Evolutionary conservation across 2,113 vertebrate genomes (phyloP).

Genomic region (Xenopus tropicalis): UCB_Xtro_10.0 CM004450.2:60144501-60145000

Average conservation of each 20-base stretch:
- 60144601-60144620: conserved; percentile 1
- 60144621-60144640: conserved; percentile 20
- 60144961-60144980: too few relatives aligned
- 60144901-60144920: too few relatives aligned
- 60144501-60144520: conserved; percentile 1
- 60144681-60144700: conserved; percentile 42
- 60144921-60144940: too few relatives aligned
- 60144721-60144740: conserved; percentile 12
- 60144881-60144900: too few relatives aligned
- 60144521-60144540: neutral
- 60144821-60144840: too few relatives aligned
- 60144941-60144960: too few relatives aligned
- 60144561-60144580: conserved; percentile 24
- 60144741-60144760: conserved; percentile 13
- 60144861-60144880: too few relatives aligned
- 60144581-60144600: neutral
- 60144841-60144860: too few relatives aligned
- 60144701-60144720: conserved; percentile 7
- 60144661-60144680: conserved; percentile 43
- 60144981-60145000: too few relatives aligned
- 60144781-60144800: too few relatives aligned
- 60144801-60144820: too few relatives aligned
- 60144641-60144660: conserved; percentile 19
- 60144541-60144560: too few relatives aligned
- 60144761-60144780: neutral